Evolutionary conservation across 2,888 invertebrate genomes (phyloP).

Genomic region (Cheiracanthium punctorium): DNA sequence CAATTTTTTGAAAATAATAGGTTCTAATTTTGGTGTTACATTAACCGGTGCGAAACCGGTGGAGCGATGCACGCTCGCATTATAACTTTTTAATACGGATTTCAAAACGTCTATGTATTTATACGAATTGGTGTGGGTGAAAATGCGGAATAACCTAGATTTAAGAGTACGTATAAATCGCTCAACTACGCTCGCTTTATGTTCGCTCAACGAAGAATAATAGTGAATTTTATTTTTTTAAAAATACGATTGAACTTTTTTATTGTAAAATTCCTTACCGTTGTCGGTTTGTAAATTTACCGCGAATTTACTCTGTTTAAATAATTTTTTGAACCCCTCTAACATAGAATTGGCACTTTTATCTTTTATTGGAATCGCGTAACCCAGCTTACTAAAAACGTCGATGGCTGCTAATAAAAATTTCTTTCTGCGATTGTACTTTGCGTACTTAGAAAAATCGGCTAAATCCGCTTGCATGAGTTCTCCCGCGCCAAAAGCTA

Average conservation of each 20-base stretch:
- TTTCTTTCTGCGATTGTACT: not conserved
- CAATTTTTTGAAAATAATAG: constrained; percentile 12
- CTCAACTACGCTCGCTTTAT: constrained; percentile 74
- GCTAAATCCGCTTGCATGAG: constrained; percentile 23
- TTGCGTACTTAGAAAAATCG: constrained; percentile 20
- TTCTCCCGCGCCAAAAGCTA: constrained; percentile 16
- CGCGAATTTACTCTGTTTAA: not conserved
- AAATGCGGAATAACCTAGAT: constrained; percentile 38
- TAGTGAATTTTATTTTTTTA: not conserved
- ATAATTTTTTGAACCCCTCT: constrained; percentile 27
- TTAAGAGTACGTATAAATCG: constrained; percentile 74
- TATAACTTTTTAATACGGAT: constrained; percentile 23
- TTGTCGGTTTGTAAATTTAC: constrained; percentile 5
- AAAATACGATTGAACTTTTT: not conserved
- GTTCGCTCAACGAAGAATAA: constrained; percentile 65
- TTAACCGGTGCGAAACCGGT: constrained; percentile 12
- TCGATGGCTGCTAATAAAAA: constrained; percentile 14
- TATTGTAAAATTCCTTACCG: constrained; percentile 17
- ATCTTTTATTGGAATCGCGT: not conserved
- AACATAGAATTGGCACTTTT: not conserved
- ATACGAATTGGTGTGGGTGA: not conserved
- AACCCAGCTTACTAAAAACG: constrained; percentile 17
- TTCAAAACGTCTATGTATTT: constrained; percentile 9
- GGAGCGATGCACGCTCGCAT: constrained; percentile 19
- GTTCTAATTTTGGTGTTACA: not conserved